Evolutionary conservation across 2,888 invertebrate genomes (phyloP).

Genomic region (Epistrophe grossulariae): DNA sequence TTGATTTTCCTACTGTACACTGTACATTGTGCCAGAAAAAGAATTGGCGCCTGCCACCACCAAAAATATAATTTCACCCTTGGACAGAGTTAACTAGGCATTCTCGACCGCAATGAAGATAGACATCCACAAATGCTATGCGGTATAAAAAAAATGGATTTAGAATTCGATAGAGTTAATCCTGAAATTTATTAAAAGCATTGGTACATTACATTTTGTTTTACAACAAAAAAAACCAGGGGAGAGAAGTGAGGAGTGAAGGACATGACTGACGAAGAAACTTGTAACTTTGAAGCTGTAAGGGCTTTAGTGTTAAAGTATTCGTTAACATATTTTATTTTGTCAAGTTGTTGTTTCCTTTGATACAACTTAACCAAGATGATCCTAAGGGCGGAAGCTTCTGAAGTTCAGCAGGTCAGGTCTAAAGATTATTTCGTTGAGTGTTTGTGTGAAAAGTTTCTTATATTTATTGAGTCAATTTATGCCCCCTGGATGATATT

Average conservation of each 20-base stretch:
- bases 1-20: too few relatives aligned
- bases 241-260: not conserved
- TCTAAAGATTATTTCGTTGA: slow-evolving; percentile 55
- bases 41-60: not conserved
- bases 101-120: slow-evolving; percentile 12
- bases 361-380: slow-evolving; percentile 47
- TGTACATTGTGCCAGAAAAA: too few relatives aligned
- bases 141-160: slow-evolving; percentile 56
- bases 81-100: not conserved
- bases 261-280: not conserved
- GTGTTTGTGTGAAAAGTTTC: slow-evolving; percentile 61
- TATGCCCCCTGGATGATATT: slow-evolving; percentile 70
- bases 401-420: slow-evolving; percentile 64
- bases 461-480: slow-evolving; percentile 74
- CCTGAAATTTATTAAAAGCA: slow-evolving; percentile 74
- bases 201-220: slow-evolving; percentile 59
- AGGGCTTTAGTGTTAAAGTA: slow-evolving; percentile 2
- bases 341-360: slow-evolving; percentile 24
- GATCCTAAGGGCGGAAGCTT: slow-evolving; percentile 65
- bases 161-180: slow-evolving; percentile 75
- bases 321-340: not conserved
- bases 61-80: not conserved
- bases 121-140: not conserved
- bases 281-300: slow-evolving; percentile 8
- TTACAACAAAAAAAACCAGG: slow-evolving; percentile 9